Conservation (phyloP, 2,888 invertebrate species). For the Stenoptilia bipunctidactyla region DNA sequence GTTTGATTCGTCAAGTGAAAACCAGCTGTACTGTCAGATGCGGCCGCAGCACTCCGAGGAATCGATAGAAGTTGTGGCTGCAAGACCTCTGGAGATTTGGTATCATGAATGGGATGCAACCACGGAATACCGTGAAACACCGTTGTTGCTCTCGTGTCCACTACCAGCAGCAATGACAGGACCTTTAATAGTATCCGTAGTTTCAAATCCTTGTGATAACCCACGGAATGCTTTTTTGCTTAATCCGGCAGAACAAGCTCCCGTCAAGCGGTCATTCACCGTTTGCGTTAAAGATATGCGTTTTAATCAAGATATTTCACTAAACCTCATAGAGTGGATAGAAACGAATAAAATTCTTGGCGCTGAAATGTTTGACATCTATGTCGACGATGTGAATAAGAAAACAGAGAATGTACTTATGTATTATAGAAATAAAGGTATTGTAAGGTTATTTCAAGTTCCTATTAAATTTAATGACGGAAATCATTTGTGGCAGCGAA, state of each 20-base stretch:
- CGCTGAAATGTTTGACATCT: constrained; percentile 75
- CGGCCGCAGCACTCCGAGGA: constrained; percentile 41
- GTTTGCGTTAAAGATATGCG: constrained; percentile 81
- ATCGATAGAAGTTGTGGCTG: constrained; percentile 66
- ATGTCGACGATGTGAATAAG: constrained; percentile 71
- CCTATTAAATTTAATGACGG: constrained; percentile 57
- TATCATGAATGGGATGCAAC: constrained; percentile 71
- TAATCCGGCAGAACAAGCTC: constrained; percentile 20
- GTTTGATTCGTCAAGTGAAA: constrained; percentile 30
- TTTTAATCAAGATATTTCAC: constrained; percentile 74
- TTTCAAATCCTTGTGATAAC: constrained; percentile 60
- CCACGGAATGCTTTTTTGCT: constrained; percentile 50
- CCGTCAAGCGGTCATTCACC: constrained; percentile 60
- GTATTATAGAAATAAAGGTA: constrained; percentile 63
- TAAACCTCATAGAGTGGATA: constrained; percentile 77
- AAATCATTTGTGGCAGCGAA: constrained; percentile 71
- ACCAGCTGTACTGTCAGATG: constrained; percentile 68
- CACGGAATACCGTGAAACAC: constrained; percentile 56
- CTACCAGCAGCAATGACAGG: constrained; percentile 51
- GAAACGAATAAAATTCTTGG: constrained; percentile 77
- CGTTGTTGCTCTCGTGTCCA: constrained; percentile 75
- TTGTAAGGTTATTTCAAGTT: constrained; percentile 60
- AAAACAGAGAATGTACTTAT: constrained; percentile 66
- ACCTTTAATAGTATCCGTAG: constrained; percentile 58
- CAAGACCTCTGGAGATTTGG: constrained; percentile 74